These are phyloP conservation scores for Caenorhabditis macrosperma DNA, from an alignment of 2,888 invertebrate species.

Conservation along the genomic window DNA sequence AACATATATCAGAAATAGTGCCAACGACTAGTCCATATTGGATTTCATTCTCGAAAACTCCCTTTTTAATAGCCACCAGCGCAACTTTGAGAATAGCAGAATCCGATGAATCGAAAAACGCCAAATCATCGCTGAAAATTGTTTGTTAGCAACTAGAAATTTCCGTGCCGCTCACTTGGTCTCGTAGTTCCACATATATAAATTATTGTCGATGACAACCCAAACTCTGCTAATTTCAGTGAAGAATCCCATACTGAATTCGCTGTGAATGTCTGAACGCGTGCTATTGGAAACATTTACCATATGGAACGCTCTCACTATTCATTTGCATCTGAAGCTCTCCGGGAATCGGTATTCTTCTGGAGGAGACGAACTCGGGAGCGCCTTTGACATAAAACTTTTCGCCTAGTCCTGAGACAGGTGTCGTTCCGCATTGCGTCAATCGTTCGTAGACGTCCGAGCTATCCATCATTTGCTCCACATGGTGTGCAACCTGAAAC, in stretches of 20 bases:
- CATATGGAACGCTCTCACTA: slow-evolving; percentile 59
- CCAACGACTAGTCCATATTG: slow-evolving; percentile 92
- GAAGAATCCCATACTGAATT: slow-evolving; percentile 97
- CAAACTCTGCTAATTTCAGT: slow-evolving; percentile 96
- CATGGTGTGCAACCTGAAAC: slow-evolving; percentile 52
- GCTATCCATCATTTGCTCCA: slow-evolving; percentile 59
- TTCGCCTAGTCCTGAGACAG: slow-evolving; percentile 70
- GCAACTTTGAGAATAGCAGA: slow-evolving; percentile 95
- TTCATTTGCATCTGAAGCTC: slow-evolving; percentile 75
- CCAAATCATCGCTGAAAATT: slow-evolving; percentile 88
- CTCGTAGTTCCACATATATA: slow-evolving; percentile 98
- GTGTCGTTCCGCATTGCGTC: slow-evolving; percentile 64
- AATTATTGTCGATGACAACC: slow-evolving; percentile 97
- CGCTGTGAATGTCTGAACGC: slow-evolving; percentile 90
- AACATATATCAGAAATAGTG: slow-evolving; percentile 94
- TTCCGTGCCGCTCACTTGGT: slow-evolving; percentile 86
- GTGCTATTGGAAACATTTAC: too few relatives aligned
- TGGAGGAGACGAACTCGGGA: slow-evolving; percentile 64
- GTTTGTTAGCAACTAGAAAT: neutral
- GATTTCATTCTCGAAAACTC: slow-evolving; percentile 84
- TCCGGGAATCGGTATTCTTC: slow-evolving; percentile 70
- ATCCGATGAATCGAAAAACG: slow-evolving; percentile 95
- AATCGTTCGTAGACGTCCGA: slow-evolving; percentile 62
- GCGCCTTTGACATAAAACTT: slow-evolving; percentile 62
- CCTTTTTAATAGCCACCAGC: slow-evolving; percentile 88